A percentile compares a stretch with the other conserved stretches of the same genome.
These are phyloP conservation scores for Chesias legatella DNA, from an alignment of 2,888 invertebrate genomes.

Conservation along the genomic window DNA sequence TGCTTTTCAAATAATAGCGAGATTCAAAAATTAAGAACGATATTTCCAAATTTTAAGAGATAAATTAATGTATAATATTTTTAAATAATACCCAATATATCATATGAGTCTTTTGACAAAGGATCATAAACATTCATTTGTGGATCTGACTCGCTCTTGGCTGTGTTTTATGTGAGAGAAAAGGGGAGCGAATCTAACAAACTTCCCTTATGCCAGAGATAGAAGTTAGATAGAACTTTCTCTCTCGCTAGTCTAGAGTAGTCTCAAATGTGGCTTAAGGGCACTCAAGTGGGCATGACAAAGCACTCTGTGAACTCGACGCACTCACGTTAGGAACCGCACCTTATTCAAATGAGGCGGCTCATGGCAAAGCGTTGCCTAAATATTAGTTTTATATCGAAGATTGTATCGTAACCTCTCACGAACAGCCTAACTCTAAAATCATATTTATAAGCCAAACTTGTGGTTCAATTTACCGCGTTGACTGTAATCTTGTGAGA, in stretches of 20 bases:
- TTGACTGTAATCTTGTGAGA: constrained; percentile 1
- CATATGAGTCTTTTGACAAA: no score
- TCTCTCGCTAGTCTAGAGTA: constrained; percentile 1
- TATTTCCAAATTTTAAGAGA: no score
- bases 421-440: constrained; percentile 48
- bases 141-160: no score
- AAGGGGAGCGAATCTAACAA: no score
- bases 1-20: no score
- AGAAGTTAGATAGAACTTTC: no score
- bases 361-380: constrained; percentile 77
- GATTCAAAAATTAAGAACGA: no score
- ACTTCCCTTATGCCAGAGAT: no score
- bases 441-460: constrained; percentile 11
- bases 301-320: constrained; percentile 25
- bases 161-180: no score
- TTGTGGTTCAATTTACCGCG: constrained; percentile 6
- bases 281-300: constrained; percentile 15
- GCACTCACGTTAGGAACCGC: constrained; percentile 40
- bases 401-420: constrained; percentile 65
- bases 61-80: no score
- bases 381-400: constrained; percentile 80
- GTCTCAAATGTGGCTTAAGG: constrained; percentile 1
- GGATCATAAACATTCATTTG: no score
- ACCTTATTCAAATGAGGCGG: constrained; percentile 79
- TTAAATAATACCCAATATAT: no score